Conservation (phyloP, 1,140 invertebrate species). For the Philopotamus ludificatus region DNA sequence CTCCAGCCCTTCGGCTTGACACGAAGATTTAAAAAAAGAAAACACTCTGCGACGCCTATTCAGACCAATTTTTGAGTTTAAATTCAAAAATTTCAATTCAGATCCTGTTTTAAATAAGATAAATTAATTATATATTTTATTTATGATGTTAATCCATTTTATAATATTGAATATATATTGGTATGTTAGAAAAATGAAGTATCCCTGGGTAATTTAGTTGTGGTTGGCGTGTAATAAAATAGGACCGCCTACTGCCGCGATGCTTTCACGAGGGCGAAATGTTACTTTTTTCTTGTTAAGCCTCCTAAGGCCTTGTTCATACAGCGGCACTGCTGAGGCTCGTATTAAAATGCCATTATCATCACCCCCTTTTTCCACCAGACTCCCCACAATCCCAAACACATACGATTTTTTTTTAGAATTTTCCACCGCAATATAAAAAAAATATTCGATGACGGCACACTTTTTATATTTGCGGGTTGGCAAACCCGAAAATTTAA, state of each 20-base stretch:
- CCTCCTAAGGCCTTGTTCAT: background rate
- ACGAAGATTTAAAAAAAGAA: too few relatives aligned
- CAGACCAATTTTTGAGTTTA: too few relatives aligned
- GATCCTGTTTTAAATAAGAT: too few relatives aligned
- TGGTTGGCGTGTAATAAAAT: slow-evolving; percentile 9
- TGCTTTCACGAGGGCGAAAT: slow-evolving; percentile 20
- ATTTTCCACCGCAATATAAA: slow-evolving; percentile 20
- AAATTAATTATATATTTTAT: too few relatives aligned
- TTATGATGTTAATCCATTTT: too few relatives aligned
- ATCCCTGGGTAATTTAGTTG: background rate
- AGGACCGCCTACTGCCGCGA: background rate
- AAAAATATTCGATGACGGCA: slow-evolving; percentile 23
- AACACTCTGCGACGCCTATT: too few relatives aligned
- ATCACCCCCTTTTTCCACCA: slow-evolving; percentile 2
- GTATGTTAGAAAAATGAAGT: too few relatives aligned
- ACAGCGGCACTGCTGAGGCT: background rate
- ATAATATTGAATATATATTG: too few relatives aligned
- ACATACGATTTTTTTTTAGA: slow-evolving; percentile 12
- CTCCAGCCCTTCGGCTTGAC: too few relatives aligned
- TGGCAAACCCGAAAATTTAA: too few relatives aligned
- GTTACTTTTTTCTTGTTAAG: slow-evolving; percentile 9
- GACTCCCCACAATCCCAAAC: background rate
- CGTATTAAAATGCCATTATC: slow-evolving; percentile 36
- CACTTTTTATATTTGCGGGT: too few relatives aligned
- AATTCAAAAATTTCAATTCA: too few relatives aligned